Conservation (phyloP, 2,888 invertebrate species). For the Dusona sp. region DNA sequence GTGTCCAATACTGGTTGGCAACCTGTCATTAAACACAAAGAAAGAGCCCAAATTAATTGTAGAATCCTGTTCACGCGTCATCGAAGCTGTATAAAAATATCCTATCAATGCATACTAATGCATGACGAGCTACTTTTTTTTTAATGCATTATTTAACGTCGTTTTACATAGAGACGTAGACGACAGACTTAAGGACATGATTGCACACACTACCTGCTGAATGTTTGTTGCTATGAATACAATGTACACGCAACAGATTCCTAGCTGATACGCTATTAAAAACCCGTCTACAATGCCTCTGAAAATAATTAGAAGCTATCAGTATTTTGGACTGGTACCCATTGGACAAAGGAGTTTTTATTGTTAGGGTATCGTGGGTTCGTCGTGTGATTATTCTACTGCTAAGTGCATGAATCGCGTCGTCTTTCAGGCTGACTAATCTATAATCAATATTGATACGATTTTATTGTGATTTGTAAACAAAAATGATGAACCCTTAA, state of each 20-base stretch:
- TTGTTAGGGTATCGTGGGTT: background rate
- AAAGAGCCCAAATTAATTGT: slow-evolving; percentile 21
- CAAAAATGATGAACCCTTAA: background rate
- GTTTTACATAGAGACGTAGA: slow-evolving; percentile 24
- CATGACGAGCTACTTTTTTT: background rate
- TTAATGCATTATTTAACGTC: slow-evolving; percentile 34
- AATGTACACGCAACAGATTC: slow-evolving; percentile 95
- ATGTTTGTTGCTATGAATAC: slow-evolving; percentile 91
- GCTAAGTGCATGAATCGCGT: background rate
- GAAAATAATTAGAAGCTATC: slow-evolving; percentile 76
- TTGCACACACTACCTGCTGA: slow-evolving; percentile 85
- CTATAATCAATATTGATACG: background rate
- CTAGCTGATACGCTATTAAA: slow-evolving; percentile 93
- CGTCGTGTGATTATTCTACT: background rate
- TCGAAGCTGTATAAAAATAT: background rate
- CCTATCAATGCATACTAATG: background rate
- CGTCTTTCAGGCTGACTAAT: background rate
- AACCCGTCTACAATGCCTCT: slow-evolving; percentile 88
- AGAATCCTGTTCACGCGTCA: background rate
- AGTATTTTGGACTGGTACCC: slow-evolving; percentile 22
- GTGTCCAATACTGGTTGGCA: slow-evolving; percentile 84
- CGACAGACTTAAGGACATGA: slow-evolving; percentile 42
- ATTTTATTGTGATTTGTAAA: background rate
- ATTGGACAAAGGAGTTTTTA: slow-evolving; percentile 6
- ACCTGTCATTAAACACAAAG: slow-evolving; percentile 83